Conservation (phyloP, 1,140 invertebrate species). For the Asobara japonica region DNA sequence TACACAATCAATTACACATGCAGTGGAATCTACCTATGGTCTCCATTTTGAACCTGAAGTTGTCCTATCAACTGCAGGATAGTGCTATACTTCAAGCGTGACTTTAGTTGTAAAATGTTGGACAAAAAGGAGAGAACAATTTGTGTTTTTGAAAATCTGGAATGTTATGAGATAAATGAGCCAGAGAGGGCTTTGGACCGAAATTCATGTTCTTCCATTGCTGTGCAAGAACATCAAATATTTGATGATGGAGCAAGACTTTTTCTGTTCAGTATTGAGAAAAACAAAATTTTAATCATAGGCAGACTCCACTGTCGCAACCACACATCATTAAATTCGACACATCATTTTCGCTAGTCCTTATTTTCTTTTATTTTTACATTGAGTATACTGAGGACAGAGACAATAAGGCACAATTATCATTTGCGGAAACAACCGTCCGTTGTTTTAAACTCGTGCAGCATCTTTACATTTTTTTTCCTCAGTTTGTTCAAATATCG, state of each 20-base stretch:
- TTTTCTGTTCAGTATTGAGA: too few species aligned
- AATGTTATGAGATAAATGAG: too few species aligned
- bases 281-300: too few species aligned
- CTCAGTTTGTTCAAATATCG: constrained; percentile 7
- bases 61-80: background rate
- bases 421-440: constrained; percentile 1
- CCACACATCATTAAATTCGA: too few species aligned
- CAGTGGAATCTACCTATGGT: background rate
- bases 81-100: background rate
- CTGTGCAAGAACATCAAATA: too few species aligned
- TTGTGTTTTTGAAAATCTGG: too few species aligned
- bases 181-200: too few species aligned
- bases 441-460: background rate
- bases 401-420: constrained; percentile 31
- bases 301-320: too few species aligned
- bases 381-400: constrained; percentile 16
- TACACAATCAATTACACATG: constrained; percentile 16
- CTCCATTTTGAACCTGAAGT: background rate
- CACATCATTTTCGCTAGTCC: background rate
- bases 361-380: background rate
- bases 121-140: too few species aligned
- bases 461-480: background rate
- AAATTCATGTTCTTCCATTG: too few species aligned
- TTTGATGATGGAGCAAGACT: too few species aligned
- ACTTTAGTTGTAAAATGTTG: too few species aligned